Percentiles rank a stretch among this genome's conserved stretches.
phyloP scores from a whole-genome alignment of 2,113 vertebrate species.

The Odocoileus virginianus region DNA sequence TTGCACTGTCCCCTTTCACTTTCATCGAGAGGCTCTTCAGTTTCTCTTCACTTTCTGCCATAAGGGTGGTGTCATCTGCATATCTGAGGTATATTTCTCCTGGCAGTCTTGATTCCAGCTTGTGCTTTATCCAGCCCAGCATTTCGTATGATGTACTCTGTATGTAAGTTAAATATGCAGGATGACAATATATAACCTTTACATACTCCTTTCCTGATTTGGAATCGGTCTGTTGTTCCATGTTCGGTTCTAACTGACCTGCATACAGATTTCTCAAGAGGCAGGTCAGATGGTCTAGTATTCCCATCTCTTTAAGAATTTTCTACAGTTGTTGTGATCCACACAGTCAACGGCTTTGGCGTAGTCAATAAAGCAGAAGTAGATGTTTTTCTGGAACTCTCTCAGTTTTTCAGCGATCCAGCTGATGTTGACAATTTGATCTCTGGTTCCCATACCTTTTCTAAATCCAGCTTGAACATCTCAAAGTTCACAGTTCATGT shows the following conservation, averaged over 20 bases:
- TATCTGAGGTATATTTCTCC: background rate
- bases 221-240: background rate
- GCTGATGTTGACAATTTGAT: background rate
- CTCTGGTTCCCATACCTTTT: background rate
- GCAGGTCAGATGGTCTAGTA: background rate
- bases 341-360: background rate
- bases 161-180: background rate
- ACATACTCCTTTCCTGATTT: background rate
- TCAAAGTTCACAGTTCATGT: accelerated
- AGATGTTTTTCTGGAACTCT: background rate
- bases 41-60: background rate
- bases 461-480: background rate
- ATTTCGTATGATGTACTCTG: background rate
- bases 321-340: background rate
- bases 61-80: background rate
- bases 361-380: background rate
- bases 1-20: background rate
- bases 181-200: background rate
- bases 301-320: background rate
- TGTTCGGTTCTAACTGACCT: background rate
- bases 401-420: background rate
- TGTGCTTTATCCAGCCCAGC: background rate
- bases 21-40: background rate
- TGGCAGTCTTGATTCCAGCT: background rate
- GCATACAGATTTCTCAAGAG: background rate